Evolutionary conservation across 2,888 invertebrate genomes (phyloP).

Genomic region (Herminia tarsipennalis): DNA sequence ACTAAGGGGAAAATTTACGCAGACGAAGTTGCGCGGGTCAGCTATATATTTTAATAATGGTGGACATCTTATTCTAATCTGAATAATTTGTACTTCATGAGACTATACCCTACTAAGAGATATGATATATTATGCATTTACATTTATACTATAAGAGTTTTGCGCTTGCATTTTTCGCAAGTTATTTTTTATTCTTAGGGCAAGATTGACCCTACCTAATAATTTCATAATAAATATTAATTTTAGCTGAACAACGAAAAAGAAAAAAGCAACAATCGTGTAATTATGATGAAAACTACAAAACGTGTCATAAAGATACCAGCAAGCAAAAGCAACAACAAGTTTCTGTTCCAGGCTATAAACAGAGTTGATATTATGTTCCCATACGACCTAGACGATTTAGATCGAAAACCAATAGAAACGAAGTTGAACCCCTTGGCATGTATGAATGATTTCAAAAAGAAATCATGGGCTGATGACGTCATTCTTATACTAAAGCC

Average conservation of each 20-base stretch:
- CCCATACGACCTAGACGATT: constrained; percentile 66
- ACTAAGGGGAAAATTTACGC: too few species aligned
- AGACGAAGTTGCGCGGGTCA: too few species aligned
- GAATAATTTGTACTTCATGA: too few species aligned
- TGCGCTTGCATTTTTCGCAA: too few species aligned
- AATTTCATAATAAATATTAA: constrained; percentile 24
- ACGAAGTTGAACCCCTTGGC: constrained; percentile 62
- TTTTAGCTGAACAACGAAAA: constrained; percentile 83
- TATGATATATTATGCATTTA: too few species aligned
- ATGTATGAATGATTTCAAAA: constrained; percentile 66
- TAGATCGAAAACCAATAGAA: constrained; percentile 63
- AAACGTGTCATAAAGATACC: constrained; percentile 90
- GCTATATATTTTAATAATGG: too few species aligned
- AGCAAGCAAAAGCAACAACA: constrained; percentile 67
- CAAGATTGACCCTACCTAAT: too few species aligned
- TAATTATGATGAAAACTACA: constrained; percentile 89
- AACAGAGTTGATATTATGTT: constrained; percentile 76
- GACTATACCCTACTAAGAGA: too few species aligned
- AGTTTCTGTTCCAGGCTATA: constrained; percentile 72
- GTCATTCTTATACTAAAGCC: constrained; percentile 66
- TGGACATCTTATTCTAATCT: too few species aligned
- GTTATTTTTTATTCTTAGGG: too few species aligned
- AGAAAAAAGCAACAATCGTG: constrained; percentile 84
- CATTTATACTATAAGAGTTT: too few species aligned
- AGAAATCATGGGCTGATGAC: constrained; percentile 74